phyloP scores from a whole-genome alignment of 2,888 invertebrate species.

The Cancer borealis region DNA sequence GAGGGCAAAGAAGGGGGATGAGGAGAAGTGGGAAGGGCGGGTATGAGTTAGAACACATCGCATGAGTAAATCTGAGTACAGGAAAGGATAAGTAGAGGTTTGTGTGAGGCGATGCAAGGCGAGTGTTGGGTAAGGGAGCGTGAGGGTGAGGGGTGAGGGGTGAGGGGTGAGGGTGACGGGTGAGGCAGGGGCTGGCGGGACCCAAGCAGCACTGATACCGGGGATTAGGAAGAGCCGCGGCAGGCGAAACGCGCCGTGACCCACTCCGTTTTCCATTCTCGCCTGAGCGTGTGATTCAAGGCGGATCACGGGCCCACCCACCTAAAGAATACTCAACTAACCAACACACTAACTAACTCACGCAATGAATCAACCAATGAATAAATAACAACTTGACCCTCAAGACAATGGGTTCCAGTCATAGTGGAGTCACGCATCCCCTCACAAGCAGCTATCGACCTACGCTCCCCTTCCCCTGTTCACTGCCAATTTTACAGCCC shows the following conservation, averaged over 20 bases:
- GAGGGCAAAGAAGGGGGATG: background rate
- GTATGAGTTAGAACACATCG: background rate
- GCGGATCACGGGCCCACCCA: background rate
- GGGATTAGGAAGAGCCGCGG: slow-evolving; percentile 9
- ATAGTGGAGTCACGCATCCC: background rate
- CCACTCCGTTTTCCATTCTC: slow-evolving; percentile 20
- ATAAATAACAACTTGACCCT: background rate
- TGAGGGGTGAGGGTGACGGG: background rate
- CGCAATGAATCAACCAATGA: background rate
- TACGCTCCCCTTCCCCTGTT: background rate
- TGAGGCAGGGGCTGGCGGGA: background rate
- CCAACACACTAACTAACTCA: background rate
- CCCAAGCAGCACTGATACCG: background rate
- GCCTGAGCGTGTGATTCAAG: slow-evolving; percentile 3
- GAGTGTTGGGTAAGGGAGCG: background rate
- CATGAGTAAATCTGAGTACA: background rate
- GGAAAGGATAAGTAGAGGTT: background rate
- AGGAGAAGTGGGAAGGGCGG: background rate
- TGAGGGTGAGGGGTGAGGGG: background rate
- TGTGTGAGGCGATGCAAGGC: background rate
- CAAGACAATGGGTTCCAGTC: background rate
- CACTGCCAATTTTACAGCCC: background rate
- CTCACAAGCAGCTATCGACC: background rate
- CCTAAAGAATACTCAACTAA: background rate
- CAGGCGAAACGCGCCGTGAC: slow-evolving; percentile 8